Conservation (phyloP, 2,113 vertebrate species). For the Esox niger region DNA sequence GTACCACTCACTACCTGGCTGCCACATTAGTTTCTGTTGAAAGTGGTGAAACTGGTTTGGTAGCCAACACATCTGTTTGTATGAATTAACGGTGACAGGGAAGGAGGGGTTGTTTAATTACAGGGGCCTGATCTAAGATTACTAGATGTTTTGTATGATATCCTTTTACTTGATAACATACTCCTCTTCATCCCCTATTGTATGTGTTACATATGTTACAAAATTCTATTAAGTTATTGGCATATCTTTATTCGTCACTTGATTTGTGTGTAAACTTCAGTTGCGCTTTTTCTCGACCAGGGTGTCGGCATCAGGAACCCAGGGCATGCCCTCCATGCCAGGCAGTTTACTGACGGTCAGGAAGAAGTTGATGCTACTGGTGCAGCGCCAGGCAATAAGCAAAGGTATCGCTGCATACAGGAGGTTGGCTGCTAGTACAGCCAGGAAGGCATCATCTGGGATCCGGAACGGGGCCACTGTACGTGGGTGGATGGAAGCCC, state of each 20-base stretch:
- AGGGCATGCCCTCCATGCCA: too few species aligned
- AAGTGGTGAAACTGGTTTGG: background rate
- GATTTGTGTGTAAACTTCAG: too few species aligned
- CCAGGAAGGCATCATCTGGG: conserved; percentile 68
- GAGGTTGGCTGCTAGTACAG: conserved; percentile 73
- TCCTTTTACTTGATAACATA: too few species aligned
- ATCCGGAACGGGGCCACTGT: conserved; percentile 81
- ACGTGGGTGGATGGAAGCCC: conserved; percentile 78
- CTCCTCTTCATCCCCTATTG: background rate
- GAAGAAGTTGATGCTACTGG: conserved; percentile 76
- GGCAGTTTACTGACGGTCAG: conserved; percentile 26
- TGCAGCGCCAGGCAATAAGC: conserved; percentile 78
- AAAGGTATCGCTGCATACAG: conserved; percentile 72
- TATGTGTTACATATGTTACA: too few species aligned
- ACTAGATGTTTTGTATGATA: background rate
- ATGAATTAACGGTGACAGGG: background rate
- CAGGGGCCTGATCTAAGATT: background rate
- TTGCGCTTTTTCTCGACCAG: too few species aligned
- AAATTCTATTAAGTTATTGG: too few species aligned
- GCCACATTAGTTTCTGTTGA: background rate
- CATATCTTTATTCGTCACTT: too few species aligned
- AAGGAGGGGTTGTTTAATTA: background rate
- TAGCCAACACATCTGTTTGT: background rate
- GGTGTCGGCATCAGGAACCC: too few species aligned
- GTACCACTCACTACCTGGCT: background rate